Percentiles rank a stretch among this genome's conserved stretches.
phyloP scores from a whole-genome alignment of 2,888 invertebrate genomes.

The Rambutsinella grinnellia region DNA sequence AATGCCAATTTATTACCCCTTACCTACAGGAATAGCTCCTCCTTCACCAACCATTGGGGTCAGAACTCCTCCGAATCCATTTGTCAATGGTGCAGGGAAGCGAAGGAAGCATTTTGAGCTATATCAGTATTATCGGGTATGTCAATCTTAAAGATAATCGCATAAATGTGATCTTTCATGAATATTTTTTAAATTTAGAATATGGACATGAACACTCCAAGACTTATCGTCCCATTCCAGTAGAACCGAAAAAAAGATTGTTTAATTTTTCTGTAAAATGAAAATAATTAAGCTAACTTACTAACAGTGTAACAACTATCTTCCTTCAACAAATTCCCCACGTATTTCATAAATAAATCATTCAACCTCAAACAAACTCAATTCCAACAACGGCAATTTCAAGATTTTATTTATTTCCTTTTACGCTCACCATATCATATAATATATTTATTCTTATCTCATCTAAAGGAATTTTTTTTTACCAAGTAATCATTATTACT shows the following conservation, averaged over 20 bases:
- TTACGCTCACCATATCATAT: constrained; percentile 24
- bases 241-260: too few relatives aligned
- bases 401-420: constrained; percentile 42
- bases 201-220: neutral
- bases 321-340: too few relatives aligned
- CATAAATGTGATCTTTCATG: too few relatives aligned
- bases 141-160: neutral
- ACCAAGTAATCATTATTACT: neutral
- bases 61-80: constrained; percentile 6
- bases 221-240: neutral
- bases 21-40: neutral
- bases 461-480: neutral
- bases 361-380: too few relatives aligned
- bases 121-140: constrained; percentile 17
- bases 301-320: too few relatives aligned
- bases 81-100: constrained; percentile 4
- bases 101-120: constrained; percentile 35
- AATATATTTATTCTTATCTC: constrained; percentile 8
- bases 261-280: too few relatives aligned
- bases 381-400: constrained; percentile 53
- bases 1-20: constrained; percentile 7
- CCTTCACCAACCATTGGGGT: neutral
- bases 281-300: too few relatives aligned
- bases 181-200: too few relatives aligned
- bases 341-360: too few relatives aligned